These are phyloP conservation scores for Coregonus suidteri DNA, from an alignment of 2,797 vertebrate species.

Conservation along the genomic window DNA sequence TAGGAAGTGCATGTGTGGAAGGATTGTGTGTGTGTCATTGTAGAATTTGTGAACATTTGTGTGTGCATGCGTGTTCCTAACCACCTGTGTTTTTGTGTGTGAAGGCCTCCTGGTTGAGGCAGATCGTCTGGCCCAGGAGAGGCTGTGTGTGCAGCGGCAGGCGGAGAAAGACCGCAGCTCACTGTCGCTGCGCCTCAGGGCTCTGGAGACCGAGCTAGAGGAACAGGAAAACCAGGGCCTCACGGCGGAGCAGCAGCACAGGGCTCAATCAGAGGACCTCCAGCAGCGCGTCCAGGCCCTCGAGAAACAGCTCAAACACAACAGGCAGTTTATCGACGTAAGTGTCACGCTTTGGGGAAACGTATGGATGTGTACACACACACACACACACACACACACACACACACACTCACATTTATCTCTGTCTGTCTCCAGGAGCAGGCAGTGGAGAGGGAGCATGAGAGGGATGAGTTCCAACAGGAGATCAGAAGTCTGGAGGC, in stretches of 20 bases:
- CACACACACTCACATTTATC: constrained; percentile 2
- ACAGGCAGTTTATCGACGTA: constrained; percentile 83
- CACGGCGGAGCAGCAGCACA: constrained; percentile 63
- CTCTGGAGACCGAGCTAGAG: constrained; percentile 88
- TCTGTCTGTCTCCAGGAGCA: constrained; percentile 80
- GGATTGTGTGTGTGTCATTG: background rate
- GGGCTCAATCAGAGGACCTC: too few relatives aligned
- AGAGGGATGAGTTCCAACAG: constrained; percentile 96
- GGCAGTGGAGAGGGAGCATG: constrained; percentile 93
- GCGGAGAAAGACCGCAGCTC: constrained; percentile 85
- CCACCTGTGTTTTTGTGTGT: background rate
- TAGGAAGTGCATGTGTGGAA: background rate
- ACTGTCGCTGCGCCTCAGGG: constrained; percentile 80
- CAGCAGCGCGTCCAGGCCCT: too few relatives aligned
- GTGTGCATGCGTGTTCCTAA: too few relatives aligned
- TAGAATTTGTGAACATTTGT: background rate
- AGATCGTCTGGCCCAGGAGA: constrained; percentile 47
- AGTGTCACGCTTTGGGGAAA: constrained; percentile 37
- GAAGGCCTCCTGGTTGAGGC: constrained; percentile 86
- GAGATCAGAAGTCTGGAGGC: constrained; percentile 90
- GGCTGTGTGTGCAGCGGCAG: constrained; percentile 86
- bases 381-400: background rate
- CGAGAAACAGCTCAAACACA: too few relatives aligned
- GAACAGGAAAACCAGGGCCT: constrained; percentile 83
- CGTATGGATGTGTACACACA: background rate